Evolutionary conservation across 2,888 invertebrate genomes (phyloP).

Genomic region (Steinernema scapterisci): DNA sequence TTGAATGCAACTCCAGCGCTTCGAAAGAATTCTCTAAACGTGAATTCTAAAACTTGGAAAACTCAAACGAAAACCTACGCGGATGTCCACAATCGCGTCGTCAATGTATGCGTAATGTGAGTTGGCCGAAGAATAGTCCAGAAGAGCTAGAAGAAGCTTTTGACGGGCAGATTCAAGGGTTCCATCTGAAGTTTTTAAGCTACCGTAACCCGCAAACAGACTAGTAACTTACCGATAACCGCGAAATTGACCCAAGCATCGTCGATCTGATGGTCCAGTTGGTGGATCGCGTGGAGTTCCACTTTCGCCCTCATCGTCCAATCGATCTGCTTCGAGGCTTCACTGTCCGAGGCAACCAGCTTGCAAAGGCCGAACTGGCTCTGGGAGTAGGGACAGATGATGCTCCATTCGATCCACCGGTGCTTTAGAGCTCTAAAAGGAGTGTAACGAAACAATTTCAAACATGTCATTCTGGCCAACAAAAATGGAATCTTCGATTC

Average conservation of each 20-base stretch:
- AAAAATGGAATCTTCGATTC: neutral
- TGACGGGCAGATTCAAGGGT: constrained; percentile 35
- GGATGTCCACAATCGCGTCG: constrained; percentile 36
- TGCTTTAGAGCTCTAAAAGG: constrained; percentile 18
- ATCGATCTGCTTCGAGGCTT: constrained; percentile 21
- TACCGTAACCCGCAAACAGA: neutral
- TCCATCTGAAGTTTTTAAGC: constrained; percentile 18
- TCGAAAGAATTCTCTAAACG: constrained; percentile 31
- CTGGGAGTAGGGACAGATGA: constrained; percentile 29
- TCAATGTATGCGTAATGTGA: constrained; percentile 40
- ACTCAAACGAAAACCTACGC: constrained; percentile 27
- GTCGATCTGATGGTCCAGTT: constrained; percentile 33
- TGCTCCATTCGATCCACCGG: constrained; percentile 33
- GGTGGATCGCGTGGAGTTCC: constrained; percentile 37
- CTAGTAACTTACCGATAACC: constrained; percentile 30
- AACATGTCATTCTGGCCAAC: neutral
- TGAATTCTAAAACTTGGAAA: neutral
- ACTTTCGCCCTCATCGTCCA: constrained; percentile 39
- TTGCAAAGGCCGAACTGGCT: constrained; percentile 34
- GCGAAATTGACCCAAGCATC: constrained; percentile 32
- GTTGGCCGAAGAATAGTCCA: constrained; percentile 33
- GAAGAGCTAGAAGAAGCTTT: constrained; percentile 35
- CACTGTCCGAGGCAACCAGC: constrained; percentile 31
- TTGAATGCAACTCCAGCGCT: constrained; percentile 39
- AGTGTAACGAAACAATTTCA: too few relatives aligned